Conservation (phyloP, 2,797 vertebrate species). For the Microchirus variegatus region DNA sequence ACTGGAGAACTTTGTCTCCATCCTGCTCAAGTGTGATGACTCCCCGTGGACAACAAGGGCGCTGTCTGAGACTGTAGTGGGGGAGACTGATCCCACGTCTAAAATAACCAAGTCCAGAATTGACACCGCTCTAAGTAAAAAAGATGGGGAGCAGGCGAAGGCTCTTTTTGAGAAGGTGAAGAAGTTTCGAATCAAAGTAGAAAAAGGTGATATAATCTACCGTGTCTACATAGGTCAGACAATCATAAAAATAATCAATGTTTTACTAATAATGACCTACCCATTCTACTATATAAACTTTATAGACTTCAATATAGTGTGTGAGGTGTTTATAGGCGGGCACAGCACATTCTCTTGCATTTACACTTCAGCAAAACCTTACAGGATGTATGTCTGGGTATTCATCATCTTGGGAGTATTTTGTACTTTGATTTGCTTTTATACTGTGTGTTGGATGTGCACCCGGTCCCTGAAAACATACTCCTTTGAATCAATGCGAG, state of each 20-base stretch:
- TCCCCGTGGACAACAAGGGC: constrained; percentile 97
- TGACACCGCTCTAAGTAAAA: background rate
- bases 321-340: constrained; percentile 92
- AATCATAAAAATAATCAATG: constrained; percentile 98
- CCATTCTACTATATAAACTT: constrained; percentile 91
- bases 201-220: constrained; percentile 97
- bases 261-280: constrained; percentile 94
- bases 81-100: background rate
- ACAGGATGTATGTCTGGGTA: constrained; percentile 96
- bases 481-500: constrained; percentile 96
- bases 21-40: constrained; percentile 97
- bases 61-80: constrained; percentile 94
- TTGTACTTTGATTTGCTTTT: constrained; percentile 96
- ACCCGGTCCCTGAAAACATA: constrained; percentile 94
- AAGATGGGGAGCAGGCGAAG: background rate
- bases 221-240: constrained; percentile 95
- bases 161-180: constrained; percentile 90
- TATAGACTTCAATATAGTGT: constrained; percentile 91
- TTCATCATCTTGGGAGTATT: constrained; percentile 95
- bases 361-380: constrained; percentile 94
- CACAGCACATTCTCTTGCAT: constrained; percentile 93
- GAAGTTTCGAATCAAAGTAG: constrained; percentile 95
- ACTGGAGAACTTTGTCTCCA: constrained; percentile 98
- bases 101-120: background rate
- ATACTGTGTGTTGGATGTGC: constrained; percentile 97